Conservation (phyloP, 2,888 invertebrate genomes). For the Leptura quadrifasciata region DNA sequence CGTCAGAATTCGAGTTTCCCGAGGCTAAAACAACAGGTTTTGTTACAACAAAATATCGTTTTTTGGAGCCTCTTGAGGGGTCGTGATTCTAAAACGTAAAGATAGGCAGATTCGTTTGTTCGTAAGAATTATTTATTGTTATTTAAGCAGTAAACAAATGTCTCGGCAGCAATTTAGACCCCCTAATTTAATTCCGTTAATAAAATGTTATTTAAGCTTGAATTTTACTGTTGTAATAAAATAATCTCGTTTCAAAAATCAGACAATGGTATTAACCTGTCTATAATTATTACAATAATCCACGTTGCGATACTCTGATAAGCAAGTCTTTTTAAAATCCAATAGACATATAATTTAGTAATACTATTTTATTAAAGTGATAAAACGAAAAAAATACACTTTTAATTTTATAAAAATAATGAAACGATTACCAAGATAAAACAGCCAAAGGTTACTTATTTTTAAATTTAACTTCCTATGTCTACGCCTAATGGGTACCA, state of each 20-base stretch:
- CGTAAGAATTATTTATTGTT: no score
- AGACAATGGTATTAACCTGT: not conserved
- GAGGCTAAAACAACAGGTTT: no score
- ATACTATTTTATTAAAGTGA: not conserved
- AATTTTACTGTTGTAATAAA: conserved; percentile 2
- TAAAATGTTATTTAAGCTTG: not conserved
- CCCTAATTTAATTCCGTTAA: not conserved
- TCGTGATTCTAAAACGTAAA: no score
- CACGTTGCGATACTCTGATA: not conserved
- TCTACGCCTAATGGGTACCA: not conserved
- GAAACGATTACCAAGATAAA: conserved; percentile 2
- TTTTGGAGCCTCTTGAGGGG: no score
- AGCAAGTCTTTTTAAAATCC: not conserved
- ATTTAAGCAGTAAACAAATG: not conserved
- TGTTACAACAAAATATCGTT: no score
- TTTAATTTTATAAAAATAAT: not conserved
- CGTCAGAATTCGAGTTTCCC: no score
- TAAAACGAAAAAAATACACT: not conserved
- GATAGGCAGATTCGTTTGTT: no score
- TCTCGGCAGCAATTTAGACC: not conserved
- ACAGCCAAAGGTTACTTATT: conserved; percentile 1
- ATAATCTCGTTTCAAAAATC: conserved; percentile 1
- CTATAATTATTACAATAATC: not conserved
- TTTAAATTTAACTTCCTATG: not conserved
- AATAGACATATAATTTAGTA: not conserved